These are phyloP conservation scores for Akabosia matsudoensis DNA, from an alignment of 1,140 invertebrate genomes.

Conservation along the genomic window DNA sequence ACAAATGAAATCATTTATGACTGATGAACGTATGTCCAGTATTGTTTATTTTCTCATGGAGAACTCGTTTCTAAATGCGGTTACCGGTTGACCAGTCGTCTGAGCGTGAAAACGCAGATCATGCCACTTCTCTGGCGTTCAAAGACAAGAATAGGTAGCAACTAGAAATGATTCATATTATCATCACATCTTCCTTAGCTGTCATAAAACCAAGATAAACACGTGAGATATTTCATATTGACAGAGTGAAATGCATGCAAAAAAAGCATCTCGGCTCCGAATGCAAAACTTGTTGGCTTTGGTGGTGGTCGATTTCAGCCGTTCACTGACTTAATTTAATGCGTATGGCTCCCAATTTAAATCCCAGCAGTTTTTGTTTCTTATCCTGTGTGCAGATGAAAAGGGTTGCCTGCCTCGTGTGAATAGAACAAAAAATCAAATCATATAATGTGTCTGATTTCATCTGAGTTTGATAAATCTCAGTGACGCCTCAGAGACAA, in stretches of 20 bases:
- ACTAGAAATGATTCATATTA: neutral
- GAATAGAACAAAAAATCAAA: neutral
- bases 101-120: neutral
- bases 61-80: neutral
- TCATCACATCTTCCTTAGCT: neutral
- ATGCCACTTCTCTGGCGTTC: neutral
- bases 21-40: neutral
- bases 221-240: too few relatives aligned
- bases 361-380: neutral
- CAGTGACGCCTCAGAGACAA: conserved; percentile 15
- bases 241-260: too few relatives aligned
- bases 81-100: neutral
- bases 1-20: neutral
- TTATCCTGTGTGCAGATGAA: neutral
- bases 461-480: neutral
- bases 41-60: neutral
- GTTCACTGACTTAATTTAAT: too few relatives aligned
- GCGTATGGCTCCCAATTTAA: too few relatives aligned
- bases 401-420: neutral
- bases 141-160: neutral
- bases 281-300: too few relatives aligned
- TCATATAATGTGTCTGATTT: conserved; percentile 4
- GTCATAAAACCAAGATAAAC: too few relatives aligned
- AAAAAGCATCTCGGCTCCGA: too few relatives aligned
- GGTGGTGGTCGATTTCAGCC: conserved; percentile 15